These are phyloP conservation scores for Pampus argenteus DNA, from an alignment of 2,797 vertebrate genomes.

Conservation along the genomic window DNA sequence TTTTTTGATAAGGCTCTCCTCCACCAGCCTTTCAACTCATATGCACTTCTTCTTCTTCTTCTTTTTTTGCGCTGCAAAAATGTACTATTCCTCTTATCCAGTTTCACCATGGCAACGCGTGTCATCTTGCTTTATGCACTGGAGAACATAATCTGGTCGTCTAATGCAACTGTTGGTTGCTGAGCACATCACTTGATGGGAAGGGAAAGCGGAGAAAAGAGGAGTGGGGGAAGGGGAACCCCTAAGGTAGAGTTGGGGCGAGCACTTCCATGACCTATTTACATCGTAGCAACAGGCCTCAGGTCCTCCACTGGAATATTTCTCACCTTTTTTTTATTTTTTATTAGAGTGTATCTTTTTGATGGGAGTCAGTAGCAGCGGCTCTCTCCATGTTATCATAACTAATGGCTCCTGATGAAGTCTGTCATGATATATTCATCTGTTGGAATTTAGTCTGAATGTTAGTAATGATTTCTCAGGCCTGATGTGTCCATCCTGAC, in stretches of 20 bases:
- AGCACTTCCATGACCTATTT: constrained; percentile 80
- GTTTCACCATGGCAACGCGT: constrained; percentile 77
- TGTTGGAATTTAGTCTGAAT: neutral
- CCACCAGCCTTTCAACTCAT: constrained; percentile 34
- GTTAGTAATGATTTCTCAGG: constrained; percentile 6
- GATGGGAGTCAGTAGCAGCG: constrained; percentile 24
- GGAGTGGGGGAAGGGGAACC: constrained; percentile 47
- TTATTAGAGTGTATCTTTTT: constrained; percentile 5
- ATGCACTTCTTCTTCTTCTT: constrained; percentile 31
- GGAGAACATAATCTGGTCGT: constrained; percentile 74
- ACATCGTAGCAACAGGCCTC: constrained; percentile 58
- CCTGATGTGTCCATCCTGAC: constrained; percentile 13
- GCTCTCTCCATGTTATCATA: constrained; percentile 18
- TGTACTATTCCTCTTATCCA: constrained; percentile 66
- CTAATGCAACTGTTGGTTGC: constrained; percentile 76
- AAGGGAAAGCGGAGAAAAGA: constrained; percentile 28
- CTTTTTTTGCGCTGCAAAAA: constrained; percentile 37
- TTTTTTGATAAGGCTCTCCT: constrained; percentile 57
- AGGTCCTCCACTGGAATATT: constrained; percentile 46
- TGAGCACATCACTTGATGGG: constrained; percentile 43
- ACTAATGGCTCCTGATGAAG: constrained; percentile 39
- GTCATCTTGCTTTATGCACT: constrained; percentile 72
- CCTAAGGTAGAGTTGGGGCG: constrained; percentile 62
- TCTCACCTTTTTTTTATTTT: constrained; percentile 41
- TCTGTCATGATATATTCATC: constrained; percentile 10